Conservation (phyloP, 2,888 invertebrate species). For the Exocentrus adspersus region DNA sequence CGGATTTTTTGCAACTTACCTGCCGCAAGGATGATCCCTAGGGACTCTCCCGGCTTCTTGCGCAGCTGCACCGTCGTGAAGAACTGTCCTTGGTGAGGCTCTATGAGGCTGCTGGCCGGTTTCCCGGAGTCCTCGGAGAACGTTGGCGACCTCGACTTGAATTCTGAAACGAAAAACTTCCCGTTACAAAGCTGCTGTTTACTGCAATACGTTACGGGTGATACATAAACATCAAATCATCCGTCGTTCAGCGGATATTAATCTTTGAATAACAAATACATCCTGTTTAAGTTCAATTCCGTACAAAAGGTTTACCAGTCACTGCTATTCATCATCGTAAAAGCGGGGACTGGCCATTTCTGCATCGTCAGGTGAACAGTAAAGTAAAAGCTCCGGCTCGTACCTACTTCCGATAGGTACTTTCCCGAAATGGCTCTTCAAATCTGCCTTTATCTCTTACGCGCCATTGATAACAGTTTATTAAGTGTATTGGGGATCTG, state of each 20-base stretch:
- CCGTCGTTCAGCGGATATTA: background rate
- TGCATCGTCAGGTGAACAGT: background rate
- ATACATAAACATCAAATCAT: background rate
- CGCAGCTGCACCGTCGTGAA: constrained; percentile 65
- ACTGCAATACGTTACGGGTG: background rate
- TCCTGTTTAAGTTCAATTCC: background rate
- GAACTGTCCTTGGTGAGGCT: constrained; percentile 50
- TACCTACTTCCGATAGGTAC: background rate
- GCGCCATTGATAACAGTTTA: background rate
- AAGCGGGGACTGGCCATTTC: background rate
- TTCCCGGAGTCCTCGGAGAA: constrained; percentile 62
- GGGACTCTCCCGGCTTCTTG: constrained; percentile 67
- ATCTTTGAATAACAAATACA: too few relatives aligned
- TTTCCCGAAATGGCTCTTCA: background rate
- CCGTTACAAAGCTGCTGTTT: too few relatives aligned
- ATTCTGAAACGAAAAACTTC: constrained; percentile 53
- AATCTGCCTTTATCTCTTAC: constrained; percentile 1
- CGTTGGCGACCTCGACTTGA: constrained; percentile 61
- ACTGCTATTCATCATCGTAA: background rate
- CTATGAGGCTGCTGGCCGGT: constrained; percentile 57
- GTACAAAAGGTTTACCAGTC: background rate
- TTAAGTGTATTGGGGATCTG: background rate
- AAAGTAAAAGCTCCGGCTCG: background rate
- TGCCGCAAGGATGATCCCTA: constrained; percentile 70
- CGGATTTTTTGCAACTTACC: constrained; percentile 56